Evolutionary conservation across 2,888 invertebrate genomes (phyloP).

Genomic region (Branchipolynoe longqiensis): DNA sequence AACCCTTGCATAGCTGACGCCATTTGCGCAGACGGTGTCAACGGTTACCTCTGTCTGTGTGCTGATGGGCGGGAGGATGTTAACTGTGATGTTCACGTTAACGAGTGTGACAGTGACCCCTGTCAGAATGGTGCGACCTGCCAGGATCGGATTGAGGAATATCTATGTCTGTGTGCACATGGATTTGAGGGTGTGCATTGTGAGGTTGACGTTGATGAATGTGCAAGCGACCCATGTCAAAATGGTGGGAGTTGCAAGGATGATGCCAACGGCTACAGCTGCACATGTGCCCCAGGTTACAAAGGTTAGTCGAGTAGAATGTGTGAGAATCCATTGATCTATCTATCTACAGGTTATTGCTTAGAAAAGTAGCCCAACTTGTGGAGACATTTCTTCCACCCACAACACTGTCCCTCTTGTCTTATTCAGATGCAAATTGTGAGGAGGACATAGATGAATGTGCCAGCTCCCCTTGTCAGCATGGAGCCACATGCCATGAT

Average conservation of each 20-base stretch:
- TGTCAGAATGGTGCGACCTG: conserved; percentile 84
- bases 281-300: not conserved
- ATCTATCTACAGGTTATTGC: too few species aligned
- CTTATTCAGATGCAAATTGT: not conserved
- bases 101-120: conserved; percentile 90
- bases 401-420: too few species aligned
- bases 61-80: conserved; percentile 67
- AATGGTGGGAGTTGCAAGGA: not conserved
- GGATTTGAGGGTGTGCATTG: conserved; percentile 7
- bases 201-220: not conserved
- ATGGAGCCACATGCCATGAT: not conserved
- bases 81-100: conserved; percentile 88
- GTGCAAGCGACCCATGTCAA: conserved; percentile 17
- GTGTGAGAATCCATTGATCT: too few species aligned
- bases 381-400: too few species aligned
- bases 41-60: conserved; percentile 83
- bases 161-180: conserved; percentile 63
- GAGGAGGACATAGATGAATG: not conserved
- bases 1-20: too few species aligned
- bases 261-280: not conserved
- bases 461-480: not conserved
- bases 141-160: conserved; percentile 62
- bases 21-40: conserved; percentile 86
- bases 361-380: too few species aligned
- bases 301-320: too few species aligned